A percentile compares a stretch with the other conserved stretches of the same genome.
Evolutionary conservation across 2,113 vertebrate species (phyloP).

Genomic region (Microtus ochrogaster): DNA sequence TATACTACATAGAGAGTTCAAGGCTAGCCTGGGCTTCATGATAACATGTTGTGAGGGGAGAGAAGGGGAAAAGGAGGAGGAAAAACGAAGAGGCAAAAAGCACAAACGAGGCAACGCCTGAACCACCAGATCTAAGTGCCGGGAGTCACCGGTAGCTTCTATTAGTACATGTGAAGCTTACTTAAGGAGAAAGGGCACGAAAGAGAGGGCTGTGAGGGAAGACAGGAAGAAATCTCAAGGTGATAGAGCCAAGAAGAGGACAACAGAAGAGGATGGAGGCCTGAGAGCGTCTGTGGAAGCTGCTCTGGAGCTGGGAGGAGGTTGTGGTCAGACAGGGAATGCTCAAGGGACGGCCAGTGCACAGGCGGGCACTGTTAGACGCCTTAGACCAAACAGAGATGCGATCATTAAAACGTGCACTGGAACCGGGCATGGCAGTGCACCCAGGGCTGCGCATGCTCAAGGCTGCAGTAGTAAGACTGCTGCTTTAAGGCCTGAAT

Average conservation of each 20-base stretch:
- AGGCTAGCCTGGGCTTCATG: neutral
- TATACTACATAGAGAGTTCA: neutral
- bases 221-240: neutral
- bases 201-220: neutral
- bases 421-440: neutral
- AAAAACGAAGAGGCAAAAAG: neutral
- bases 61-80: accelerated
- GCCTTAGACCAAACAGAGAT: neutral
- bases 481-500: too few relatives aligned
- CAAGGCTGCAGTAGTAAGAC: neutral
- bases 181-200: neutral
- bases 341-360: neutral
- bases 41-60: neutral
- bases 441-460: neutral
- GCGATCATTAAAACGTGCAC: too few relatives aligned
- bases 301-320: neutral
- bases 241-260: neutral
- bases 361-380: neutral
- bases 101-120: accelerated
- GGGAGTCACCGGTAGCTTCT: neutral
- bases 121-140: too few relatives aligned
- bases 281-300: too few relatives aligned
- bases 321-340: neutral
- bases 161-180: neutral
- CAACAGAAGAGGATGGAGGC: neutral